Evolutionary conservation across 1,140 invertebrate species (phyloP), one percentile per base, ranked within the genome.

Genomic region (Venustaconcha ellipsiformis): DNA sequence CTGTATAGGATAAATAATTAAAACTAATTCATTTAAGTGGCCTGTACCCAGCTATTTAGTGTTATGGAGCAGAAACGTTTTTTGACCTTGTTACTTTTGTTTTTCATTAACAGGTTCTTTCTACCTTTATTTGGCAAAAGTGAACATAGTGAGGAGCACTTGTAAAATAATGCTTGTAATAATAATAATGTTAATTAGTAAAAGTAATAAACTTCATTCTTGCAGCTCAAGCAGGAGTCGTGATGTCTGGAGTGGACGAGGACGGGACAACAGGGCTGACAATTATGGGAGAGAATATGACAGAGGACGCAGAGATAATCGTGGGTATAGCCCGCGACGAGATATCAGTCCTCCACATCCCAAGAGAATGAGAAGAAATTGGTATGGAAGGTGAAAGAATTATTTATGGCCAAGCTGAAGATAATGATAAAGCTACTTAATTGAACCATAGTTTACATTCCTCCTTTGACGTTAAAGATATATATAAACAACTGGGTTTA

Each of bases 281-380:
- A 68, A 75, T 56, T 86, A 85, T 72, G 77, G 82, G 14, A 74
- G 85, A 20, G 83, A 86, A 48, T 83, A 84, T 73, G 83, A 87
- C 56, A 66, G 81, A 0, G 63, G 81, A 13, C 72, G 83, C 3
- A 64, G 85, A 59, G 87, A 89, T 23, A 80, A 88, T 56, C 85
- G 82, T 56, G 86, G 84, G 71, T 86, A 82, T 65, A 83, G 65
- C 67, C 72, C 78, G 17, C 62, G 88, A 66, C 80, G 85, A 70
- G 86, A 90, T 26, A 79, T 84, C 69, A 87, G 86, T 79, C 84
- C 87, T 26, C 85, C 88, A 69, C 84, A 88, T 68, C 80, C 83
- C 23, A 89, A 90, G 77, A 73, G 88, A n/a, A 87, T 89, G 84
- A 81, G 88, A 66, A 75, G 88, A 83, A 86, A 90, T 67, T 88